Conservation (phyloP, 1,140 invertebrate species). For the Archegozetes longisetosus region DNA sequence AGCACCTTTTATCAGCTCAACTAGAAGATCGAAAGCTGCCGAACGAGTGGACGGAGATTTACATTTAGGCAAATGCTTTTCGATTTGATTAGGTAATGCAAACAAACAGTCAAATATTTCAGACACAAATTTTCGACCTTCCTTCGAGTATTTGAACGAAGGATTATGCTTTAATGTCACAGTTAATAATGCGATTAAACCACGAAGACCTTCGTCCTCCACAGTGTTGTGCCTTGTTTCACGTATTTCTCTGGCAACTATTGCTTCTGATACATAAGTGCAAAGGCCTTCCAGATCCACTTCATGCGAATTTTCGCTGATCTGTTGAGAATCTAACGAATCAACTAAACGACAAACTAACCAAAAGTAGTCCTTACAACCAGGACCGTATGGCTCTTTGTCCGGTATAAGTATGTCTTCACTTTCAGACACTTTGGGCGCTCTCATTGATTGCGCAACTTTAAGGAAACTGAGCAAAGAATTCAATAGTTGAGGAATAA, state of each 20-base stretch:
- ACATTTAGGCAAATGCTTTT: conserved; percentile 74
- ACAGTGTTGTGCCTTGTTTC: conserved; percentile 60
- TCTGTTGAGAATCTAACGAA: conserved; percentile 56
- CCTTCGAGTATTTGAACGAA: conserved; percentile 59
- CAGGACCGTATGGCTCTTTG: conserved; percentile 50
- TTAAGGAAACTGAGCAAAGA: conserved; percentile 59
- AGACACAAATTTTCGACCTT: conserved; percentile 40
- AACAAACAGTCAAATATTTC: conserved; percentile 74
- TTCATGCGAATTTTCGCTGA: conserved; percentile 22
- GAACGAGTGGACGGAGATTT: conserved; percentile 73
- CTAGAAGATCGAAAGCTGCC: conserved; percentile 71
- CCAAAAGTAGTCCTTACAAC: conserved; percentile 87
- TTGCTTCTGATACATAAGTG: conserved; percentile 50
- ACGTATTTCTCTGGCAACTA: conserved; percentile 56
- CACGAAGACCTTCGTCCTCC: conserved; percentile 77
- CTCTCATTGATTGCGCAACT: conserved; percentile 66
- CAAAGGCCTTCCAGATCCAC: conserved; percentile 55
- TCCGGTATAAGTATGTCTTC: conserved; percentile 8
- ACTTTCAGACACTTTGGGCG: conserved; percentile 32
- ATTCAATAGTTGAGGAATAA: conserved; percentile 57
- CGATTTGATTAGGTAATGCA: conserved; percentile 61
- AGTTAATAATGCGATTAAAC: conserved; percentile 64
- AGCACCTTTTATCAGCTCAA: conserved; percentile 64
- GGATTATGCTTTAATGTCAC: conserved; percentile 75
- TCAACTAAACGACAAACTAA: conserved; percentile 70